Evolutionary conservation across 2,888 invertebrate species (phyloP).

Genomic region (Notodonta dromedarius): DNA sequence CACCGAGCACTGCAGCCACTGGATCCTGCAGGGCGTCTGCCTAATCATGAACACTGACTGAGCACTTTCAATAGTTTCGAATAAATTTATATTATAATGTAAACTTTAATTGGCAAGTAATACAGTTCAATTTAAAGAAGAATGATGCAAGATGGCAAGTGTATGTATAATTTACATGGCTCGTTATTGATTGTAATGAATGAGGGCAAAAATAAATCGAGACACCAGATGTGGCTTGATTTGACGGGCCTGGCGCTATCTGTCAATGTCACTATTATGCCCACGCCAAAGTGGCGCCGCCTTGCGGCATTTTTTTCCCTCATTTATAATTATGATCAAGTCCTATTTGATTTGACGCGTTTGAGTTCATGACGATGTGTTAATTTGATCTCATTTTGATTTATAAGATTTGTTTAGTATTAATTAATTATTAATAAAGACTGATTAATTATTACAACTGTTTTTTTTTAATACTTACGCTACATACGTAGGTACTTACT

Average conservation of each 20-base stretch:
- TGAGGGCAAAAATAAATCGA: too few species aligned
- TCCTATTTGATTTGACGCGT: too few species aligned
- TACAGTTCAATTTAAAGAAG: background rate
- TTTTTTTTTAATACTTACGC: background rate
- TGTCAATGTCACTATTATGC: too few species aligned
- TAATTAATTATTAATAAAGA: conserved; percentile 50
- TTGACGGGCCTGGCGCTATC: too few species aligned
- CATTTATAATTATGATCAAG: too few species aligned
- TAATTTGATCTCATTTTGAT: too few species aligned
- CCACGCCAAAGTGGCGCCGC: too few species aligned
- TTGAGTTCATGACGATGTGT: too few species aligned
- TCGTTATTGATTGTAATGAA: too few species aligned
- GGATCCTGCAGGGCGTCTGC: conserved; percentile 96
- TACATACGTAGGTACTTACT: background rate
- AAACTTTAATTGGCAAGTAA: background rate
- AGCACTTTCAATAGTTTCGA: conserved; percentile 10
- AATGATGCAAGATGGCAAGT: background rate
- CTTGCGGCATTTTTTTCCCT: too few species aligned
- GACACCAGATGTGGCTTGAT: too few species aligned
- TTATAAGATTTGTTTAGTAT: conserved; percentile 30
- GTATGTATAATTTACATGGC: too few species aligned
- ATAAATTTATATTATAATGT: background rate
- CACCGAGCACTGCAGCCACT: conserved; percentile 92
- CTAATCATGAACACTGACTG: conserved; percentile 93
- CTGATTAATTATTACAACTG: conserved; percentile 39